A percentile compares a stretch with the other conserved stretches of the same genome.
Evolutionary conservation across 2,113 vertebrate species (phyloP).

Genomic region (Ceyx cyanopectus): DNA sequence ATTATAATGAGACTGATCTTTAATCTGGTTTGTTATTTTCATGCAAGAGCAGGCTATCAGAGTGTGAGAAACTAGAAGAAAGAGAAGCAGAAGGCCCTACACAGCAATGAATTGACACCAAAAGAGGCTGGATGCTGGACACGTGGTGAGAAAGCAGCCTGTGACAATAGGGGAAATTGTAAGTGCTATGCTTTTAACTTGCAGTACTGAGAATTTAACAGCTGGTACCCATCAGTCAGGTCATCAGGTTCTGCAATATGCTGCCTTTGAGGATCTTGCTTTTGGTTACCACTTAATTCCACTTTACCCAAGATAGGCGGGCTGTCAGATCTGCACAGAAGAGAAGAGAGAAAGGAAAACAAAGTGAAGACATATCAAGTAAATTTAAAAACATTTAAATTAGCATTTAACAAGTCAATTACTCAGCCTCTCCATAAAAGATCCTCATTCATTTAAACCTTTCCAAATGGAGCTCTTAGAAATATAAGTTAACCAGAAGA

Average conservation of each 20-base stretch:
- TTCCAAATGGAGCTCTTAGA: constrained; percentile 32
- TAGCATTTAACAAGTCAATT: constrained; percentile 61
- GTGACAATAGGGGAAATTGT: background rate
- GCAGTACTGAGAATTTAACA: constrained; percentile 80
- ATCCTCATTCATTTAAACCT: constrained; percentile 24
- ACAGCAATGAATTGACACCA: background rate
- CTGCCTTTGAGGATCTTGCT: background rate
- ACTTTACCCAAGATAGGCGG: constrained; percentile 87
- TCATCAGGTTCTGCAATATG: background rate
- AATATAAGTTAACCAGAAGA: constrained; percentile 35
- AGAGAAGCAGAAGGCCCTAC: background rate
- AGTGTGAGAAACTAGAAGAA: background rate
- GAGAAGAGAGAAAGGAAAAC: constrained; percentile 6
- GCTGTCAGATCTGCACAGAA: constrained; percentile 83
- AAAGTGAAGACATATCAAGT: constrained; percentile 60
- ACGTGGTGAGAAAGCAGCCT: accelerated
- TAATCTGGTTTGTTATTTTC: background rate
- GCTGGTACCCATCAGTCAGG: constrained; percentile 49
- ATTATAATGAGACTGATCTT: background rate
- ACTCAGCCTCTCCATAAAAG: constrained; percentile 11
- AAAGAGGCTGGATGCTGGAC: background rate
- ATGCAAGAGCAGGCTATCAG: too few species aligned
- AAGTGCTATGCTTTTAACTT: background rate
- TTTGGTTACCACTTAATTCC: constrained; percentile 76
- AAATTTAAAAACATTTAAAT: constrained; percentile 75